Percentiles rank a stretch among this genome's conserved stretches.
phyloP scores from a whole-genome alignment of 2,888 invertebrate species.

The Apoda limacodes region DNA sequence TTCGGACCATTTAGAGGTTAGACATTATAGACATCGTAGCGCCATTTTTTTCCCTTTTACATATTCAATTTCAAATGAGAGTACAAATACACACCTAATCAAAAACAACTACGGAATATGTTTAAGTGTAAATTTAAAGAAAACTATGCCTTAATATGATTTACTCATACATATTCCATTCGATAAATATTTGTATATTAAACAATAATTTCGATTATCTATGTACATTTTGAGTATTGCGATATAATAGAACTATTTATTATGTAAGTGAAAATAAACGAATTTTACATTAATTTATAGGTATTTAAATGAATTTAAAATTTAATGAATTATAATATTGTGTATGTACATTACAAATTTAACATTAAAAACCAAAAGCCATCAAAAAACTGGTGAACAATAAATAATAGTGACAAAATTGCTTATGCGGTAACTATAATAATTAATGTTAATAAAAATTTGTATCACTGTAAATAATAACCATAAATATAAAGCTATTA shows the following conservation, averaged over 20 bases:
- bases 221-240: too few relatives aligned
- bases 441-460: too few relatives aligned
- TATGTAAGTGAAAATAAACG: slow-evolving; percentile 36
- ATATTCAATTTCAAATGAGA: slow-evolving; percentile 36
- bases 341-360: slow-evolving; percentile 4
- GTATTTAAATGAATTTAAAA: slow-evolving; percentile 22
- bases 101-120: too few relatives aligned
- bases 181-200: too few relatives aligned
- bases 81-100: slow-evolving; percentile 44
- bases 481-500: slow-evolving; percentile 55
- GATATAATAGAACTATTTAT: too few relatives aligned
- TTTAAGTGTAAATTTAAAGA: too few relatives aligned
- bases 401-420: slow-evolving; percentile 10
- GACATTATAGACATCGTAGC: slow-evolving; percentile 35
- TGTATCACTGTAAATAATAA: slow-evolving; percentile 54
- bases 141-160: too few relatives aligned
- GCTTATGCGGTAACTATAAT: slow-evolving; percentile 31
- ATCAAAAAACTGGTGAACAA: too few relatives aligned
- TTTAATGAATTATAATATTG: slow-evolving; percentile 6
- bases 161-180: too few relatives aligned
- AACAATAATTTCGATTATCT: too few relatives aligned
- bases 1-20: slow-evolving; percentile 56
- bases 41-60: slow-evolving; percentile 29
- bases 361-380: too few relatives aligned
- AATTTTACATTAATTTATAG: slow-evolving; percentile 38